Percentiles rank a stretch among this genome's conserved stretches.
These are phyloP conservation scores for Hyperoplus lanceolatus DNA, from an alignment of 2,797 vertebrate genomes.

Conservation along the genomic window DNA sequence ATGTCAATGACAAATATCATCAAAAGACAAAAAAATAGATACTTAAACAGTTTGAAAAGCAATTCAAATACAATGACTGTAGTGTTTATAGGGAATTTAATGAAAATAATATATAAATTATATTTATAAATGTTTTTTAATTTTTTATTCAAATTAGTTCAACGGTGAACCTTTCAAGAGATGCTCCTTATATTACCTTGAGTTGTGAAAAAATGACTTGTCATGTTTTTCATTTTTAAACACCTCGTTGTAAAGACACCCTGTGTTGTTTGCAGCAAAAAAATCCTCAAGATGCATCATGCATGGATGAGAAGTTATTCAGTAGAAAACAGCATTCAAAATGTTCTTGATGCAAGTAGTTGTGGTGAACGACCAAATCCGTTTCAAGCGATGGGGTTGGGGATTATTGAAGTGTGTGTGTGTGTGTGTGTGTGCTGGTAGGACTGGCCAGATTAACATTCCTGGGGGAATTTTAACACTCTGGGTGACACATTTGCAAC, in stretches of 20 bases:
- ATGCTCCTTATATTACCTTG: not conserved
- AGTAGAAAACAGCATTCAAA: not conserved
- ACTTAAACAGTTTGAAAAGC: not conserved
- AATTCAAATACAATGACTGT: not conserved
- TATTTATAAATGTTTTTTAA: not conserved
- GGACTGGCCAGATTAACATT: conserved; percentile 88
- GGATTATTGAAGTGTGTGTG: conserved; percentile 84
- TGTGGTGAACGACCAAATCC: conserved; percentile 70
- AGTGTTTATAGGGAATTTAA: not conserved
- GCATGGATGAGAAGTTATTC: conserved; percentile 27
- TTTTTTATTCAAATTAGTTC: not conserved
- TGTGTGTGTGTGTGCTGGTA: conserved; percentile 33
- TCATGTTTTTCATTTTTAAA: too few relatives aligned
- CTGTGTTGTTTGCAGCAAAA: not conserved
- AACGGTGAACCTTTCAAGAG: not conserved
- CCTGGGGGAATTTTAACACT: conserved; percentile 90
- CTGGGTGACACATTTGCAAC: conserved; percentile 89
- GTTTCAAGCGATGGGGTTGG: conserved; percentile 66
- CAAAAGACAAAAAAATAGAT: too few relatives aligned
- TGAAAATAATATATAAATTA: not conserved
- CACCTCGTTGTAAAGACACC: not conserved
- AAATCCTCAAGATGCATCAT: conserved; percentile 23
- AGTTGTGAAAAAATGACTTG: too few relatives aligned
- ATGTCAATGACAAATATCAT: too few relatives aligned
- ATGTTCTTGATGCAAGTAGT: conserved; percentile 40